Percentiles rank a stretch among this genome's conserved stretches.
phyloP scores from a whole-genome alignment of 2,797 vertebrate species.

The Artibeus lituratus region DNA sequence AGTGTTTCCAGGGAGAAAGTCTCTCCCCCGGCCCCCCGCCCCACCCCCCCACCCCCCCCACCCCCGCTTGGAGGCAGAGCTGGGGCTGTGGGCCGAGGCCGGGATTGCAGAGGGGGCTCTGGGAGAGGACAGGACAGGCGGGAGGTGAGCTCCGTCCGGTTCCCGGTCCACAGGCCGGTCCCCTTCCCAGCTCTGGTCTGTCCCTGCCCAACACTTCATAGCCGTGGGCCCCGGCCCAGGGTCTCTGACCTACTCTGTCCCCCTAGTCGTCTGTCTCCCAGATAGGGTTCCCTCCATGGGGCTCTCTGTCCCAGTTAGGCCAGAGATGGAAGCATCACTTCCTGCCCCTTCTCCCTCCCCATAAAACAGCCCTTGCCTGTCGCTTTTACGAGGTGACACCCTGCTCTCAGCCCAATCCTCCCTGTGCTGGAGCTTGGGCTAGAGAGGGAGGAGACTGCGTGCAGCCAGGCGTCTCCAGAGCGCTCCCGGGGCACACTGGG shows the following conservation, averaged over 20 bases:
- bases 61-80: constrained; percentile 69
- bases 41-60: constrained; percentile 73
- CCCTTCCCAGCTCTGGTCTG: not conserved
- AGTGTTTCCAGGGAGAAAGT: constrained; percentile 79
- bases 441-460: not conserved
- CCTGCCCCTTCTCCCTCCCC: constrained; percentile 79
- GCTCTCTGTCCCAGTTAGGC: constrained; percentile 48
- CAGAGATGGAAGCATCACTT: constrained; percentile 83
- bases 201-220: constrained; percentile 47
- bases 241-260: not conserved
- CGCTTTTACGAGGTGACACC: constrained; percentile 75
- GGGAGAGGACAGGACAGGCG: constrained; percentile 61
- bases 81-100: constrained; percentile 75
- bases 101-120: constrained; percentile 75
- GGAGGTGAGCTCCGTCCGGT: constrained; percentile 34
- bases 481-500: not conserved
- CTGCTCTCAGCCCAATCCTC: constrained; percentile 41
- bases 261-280: not conserved
- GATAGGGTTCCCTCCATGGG: not conserved
- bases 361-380: constrained; percentile 76
- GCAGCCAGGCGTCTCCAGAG: not conserved
- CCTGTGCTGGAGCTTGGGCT: constrained; percentile 16
- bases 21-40: constrained; percentile 71
- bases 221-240: not conserved
- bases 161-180: not conserved